phyloP scores from a whole-genome alignment of 2,113 vertebrate species.

The Cyphomyrus discorhynchus region DNA sequence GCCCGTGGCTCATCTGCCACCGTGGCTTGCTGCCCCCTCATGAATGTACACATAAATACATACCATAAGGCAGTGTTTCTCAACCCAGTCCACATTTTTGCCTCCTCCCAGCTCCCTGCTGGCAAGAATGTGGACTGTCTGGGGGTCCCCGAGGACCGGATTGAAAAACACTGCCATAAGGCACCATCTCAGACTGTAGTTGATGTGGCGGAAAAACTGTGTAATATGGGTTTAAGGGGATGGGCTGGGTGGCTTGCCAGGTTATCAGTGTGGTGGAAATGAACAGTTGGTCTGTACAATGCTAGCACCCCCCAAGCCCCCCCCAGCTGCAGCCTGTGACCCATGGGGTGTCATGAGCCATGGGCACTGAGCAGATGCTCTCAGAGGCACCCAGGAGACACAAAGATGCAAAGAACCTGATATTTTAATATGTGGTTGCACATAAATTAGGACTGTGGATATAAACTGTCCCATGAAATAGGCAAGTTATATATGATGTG shows the following conservation, averaged over 20 bases:
- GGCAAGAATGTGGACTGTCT: background rate
- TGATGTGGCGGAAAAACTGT: background rate
- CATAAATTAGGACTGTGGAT: background rate
- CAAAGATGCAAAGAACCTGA: background rate
- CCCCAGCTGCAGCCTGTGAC: background rate
- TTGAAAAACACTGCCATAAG: background rate
- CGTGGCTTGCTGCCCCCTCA: background rate
- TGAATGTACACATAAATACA: background rate
- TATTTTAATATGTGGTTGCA: background rate
- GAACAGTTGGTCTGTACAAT: background rate
- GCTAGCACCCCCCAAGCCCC: background rate
- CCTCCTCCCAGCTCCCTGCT: background rate
- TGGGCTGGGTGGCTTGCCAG: background rate
- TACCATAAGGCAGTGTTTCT: background rate
- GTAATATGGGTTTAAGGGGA: background rate
- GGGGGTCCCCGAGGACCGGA: background rate
- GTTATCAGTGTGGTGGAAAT: background rate
- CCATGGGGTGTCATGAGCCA: background rate
- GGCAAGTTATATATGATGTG: background rate
- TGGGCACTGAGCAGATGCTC: background rate
- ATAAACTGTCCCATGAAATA: background rate
- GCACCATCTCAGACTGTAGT: background rate
- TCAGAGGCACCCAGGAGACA: background rate
- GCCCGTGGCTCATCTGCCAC: background rate
- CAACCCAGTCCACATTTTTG: background rate